Evolutionary conservation across 2,113 vertebrate species (phyloP).

Genomic region (Merops nubicus): DNA sequence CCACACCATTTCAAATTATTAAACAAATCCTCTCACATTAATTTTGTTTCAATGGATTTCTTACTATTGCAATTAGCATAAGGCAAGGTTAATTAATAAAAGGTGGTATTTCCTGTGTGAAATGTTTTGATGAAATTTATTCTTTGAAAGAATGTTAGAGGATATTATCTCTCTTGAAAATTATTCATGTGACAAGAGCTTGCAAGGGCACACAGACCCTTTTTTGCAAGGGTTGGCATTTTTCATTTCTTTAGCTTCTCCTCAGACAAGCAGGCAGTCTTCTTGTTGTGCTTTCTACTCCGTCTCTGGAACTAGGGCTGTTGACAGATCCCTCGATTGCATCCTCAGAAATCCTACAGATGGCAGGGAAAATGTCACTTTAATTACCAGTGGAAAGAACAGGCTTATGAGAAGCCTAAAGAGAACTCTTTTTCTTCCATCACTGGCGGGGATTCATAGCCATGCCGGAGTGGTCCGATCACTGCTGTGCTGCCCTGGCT

Average conservation of each 20-base stretch:
- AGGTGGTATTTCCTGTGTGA: background rate
- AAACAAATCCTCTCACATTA: background rate
- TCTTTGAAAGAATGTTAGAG: background rate
- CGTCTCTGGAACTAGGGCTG: background rate
- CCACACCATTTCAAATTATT: background rate
- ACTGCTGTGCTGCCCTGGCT: fast-evolving
- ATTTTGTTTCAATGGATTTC: background rate
- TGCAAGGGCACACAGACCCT: background rate
- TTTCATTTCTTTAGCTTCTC: background rate
- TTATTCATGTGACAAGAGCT: background rate
- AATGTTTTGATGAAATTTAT: background rate
- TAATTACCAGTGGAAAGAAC: slow-evolving; percentile 35
- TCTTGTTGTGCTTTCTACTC: background rate
- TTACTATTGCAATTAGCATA: background rate
- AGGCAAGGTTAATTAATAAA: background rate
- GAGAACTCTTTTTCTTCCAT: background rate
- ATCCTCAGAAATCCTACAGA: slow-evolving; percentile 42
- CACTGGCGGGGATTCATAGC: background rate
- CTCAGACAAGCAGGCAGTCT: background rate
- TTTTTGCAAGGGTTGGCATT: background rate
- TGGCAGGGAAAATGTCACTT: slow-evolving; percentile 55
- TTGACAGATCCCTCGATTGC: slow-evolving; percentile 18
- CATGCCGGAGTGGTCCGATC: fast-evolving
- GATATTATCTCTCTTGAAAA: background rate
- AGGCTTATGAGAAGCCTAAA: background rate